Percentiles rank a stretch among this genome's conserved stretches.
Conservation (phyloP, 2,113 vertebrate genomes). For the Marcusenius ussheri region DNA sequence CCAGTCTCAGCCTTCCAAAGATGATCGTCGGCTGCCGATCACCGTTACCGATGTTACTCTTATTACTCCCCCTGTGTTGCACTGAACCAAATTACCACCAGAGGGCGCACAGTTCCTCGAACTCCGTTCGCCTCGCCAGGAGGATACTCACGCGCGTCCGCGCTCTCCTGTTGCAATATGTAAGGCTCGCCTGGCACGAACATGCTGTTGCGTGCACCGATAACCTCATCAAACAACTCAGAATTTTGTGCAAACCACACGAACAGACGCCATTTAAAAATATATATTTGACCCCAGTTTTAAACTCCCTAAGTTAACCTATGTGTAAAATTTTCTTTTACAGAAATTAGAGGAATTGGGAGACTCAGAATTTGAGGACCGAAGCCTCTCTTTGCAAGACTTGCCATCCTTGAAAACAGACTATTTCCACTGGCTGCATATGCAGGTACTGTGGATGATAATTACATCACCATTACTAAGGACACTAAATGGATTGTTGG, state of each 20-base stretch:
- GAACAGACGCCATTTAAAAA: background rate
- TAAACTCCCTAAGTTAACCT: background rate
- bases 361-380: conserved; percentile 11
- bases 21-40: background rate
- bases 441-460: conserved; percentile 17
- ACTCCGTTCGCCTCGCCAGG: background rate
- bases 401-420: background rate
- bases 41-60: background rate
- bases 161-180: conserved; percentile 1
- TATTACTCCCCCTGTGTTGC: background rate
- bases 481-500: background rate
- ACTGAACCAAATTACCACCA: background rate
- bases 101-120: background rate
- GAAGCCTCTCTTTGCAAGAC: background rate
- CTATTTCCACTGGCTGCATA: conserved; percentile 20
- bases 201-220: background rate
- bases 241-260: background rate
- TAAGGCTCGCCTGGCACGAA: background rate
- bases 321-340: background rate
- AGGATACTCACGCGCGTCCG: background rate
- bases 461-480: background rate
- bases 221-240: background rate
- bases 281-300: background rate
- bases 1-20: background rate
- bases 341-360: conserved; percentile 20